A percentile compares a stretch with the other conserved stretches of the same genome.
phyloP scores from a whole-genome alignment of 2,797 vertebrate species.

The Clarias fuscus region DNA sequence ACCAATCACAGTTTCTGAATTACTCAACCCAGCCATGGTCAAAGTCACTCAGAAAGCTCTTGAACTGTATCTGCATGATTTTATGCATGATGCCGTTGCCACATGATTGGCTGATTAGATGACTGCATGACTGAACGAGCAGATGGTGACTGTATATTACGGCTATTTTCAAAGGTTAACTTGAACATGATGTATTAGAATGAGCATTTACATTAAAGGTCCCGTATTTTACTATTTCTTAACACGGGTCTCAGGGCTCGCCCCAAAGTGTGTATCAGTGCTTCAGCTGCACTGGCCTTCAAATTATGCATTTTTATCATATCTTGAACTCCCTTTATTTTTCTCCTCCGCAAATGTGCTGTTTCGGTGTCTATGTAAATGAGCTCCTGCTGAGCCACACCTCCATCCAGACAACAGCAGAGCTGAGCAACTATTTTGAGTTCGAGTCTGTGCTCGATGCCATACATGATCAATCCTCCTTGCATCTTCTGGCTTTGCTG shows the following conservation, averaged over 20 bases:
- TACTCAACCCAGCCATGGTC: background rate
- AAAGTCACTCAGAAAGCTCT: background rate
- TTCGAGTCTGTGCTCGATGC: background rate
- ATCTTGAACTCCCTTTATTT: too few species aligned
- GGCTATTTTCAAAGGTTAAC: background rate
- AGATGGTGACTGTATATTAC: background rate
- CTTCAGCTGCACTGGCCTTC: too few species aligned
- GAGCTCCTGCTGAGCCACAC: too few species aligned
- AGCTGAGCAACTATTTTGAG: background rate
- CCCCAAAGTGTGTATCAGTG: too few species aligned
- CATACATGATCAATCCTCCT: background rate
- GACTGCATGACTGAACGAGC: background rate
- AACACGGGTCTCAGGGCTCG: too few species aligned
- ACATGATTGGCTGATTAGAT: background rate
- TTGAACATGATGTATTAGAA: background rate
- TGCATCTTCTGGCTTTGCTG: background rate
- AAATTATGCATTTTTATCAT: too few species aligned
- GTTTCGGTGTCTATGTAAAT: too few species aligned
- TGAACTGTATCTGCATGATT: background rate
- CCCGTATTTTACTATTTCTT: too few species aligned
- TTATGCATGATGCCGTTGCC: background rate
- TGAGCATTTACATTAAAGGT: too few species aligned
- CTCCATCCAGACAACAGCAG: too few species aligned
- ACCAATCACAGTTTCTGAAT: background rate
- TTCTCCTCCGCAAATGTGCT: too few species aligned